phyloP scores from a whole-genome alignment of 2,113 vertebrate species.

The Pterocles gutturalis region DNA sequence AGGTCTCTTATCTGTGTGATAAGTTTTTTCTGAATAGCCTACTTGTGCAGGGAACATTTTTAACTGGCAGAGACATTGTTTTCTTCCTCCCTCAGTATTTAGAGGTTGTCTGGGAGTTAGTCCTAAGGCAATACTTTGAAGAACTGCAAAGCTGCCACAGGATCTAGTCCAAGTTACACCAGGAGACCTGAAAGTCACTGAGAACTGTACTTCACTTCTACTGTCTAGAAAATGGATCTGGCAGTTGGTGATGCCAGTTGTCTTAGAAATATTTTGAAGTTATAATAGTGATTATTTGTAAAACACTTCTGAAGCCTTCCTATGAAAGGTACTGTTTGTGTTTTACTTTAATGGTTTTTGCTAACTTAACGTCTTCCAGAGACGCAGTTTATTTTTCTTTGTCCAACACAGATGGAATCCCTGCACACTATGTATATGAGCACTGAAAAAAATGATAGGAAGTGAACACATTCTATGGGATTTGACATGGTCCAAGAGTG shows the following conservation, averaged over 20 bases:
- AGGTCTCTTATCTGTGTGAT: neutral
- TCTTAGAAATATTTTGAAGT: neutral
- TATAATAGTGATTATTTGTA: neutral
- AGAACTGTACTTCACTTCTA: neutral
- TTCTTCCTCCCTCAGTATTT: neutral
- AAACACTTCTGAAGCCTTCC: neutral
- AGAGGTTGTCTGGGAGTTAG: neutral
- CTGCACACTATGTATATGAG: neutral
- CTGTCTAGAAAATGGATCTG: neutral
- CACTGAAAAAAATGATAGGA: neutral
- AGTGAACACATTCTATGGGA: constrained; percentile 45
- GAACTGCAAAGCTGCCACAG: neutral
- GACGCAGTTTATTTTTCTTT: neutral
- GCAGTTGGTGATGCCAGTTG: neutral
- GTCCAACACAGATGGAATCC: constrained; percentile 17
- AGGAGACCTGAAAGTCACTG: neutral
- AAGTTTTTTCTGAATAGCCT: neutral
- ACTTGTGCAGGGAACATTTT: neutral
- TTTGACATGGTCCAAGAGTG: constrained; percentile 62
- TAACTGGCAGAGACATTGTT: neutral
- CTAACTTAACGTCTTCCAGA: neutral
- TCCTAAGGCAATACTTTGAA: neutral
- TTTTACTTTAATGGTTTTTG: neutral
- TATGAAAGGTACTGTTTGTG: neutral
- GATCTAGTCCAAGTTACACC: neutral